A percentile compares a stretch with the other conserved stretches of the same genome.
Conservation (phyloP, 2,888 invertebrate species). For the Nomada ferruginata region DNA sequence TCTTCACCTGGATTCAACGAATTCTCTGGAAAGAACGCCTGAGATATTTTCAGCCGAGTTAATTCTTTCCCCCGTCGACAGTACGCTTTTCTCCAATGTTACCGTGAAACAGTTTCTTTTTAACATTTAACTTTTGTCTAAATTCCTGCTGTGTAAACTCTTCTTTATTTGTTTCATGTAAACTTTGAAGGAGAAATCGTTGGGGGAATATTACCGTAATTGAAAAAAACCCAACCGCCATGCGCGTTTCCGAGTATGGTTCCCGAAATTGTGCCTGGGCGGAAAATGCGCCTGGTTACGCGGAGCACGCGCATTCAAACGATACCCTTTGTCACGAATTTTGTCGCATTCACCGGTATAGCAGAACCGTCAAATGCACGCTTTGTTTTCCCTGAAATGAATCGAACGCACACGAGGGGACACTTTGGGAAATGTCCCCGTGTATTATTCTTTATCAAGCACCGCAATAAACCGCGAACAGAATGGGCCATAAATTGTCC, state of each 20-base stretch:
- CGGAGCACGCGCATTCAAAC: conserved; percentile 3
- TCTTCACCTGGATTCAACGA: too few species aligned
- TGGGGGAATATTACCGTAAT: background rate
- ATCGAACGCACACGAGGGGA: conserved; percentile 3
- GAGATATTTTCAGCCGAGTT: background rate
- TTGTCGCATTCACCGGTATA: conserved; percentile 16
- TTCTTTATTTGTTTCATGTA: background rate
- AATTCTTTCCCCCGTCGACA: background rate
- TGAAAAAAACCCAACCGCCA: background rate
- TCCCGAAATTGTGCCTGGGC: conserved; percentile 4
- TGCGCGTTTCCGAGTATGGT: background rate
- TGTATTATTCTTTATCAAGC: background rate
- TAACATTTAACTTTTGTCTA: too few species aligned
- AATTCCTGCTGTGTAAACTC: background rate
- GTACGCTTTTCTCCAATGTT: too few species aligned
- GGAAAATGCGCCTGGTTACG: conserved; percentile 17
- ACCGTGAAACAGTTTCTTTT: too few species aligned
- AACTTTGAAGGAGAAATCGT: background rate
- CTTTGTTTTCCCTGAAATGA: conserved; percentile 29
- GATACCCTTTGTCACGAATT: conserved; percentile 32
- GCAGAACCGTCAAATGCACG: conserved; percentile 34
- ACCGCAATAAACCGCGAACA: background rate
- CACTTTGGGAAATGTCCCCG: background rate
- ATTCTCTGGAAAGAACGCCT: too few species aligned
- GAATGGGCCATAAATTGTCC: background rate